Conservation (phyloP, 2,797 vertebrate species). For the Euthynnus affinis region DNA sequence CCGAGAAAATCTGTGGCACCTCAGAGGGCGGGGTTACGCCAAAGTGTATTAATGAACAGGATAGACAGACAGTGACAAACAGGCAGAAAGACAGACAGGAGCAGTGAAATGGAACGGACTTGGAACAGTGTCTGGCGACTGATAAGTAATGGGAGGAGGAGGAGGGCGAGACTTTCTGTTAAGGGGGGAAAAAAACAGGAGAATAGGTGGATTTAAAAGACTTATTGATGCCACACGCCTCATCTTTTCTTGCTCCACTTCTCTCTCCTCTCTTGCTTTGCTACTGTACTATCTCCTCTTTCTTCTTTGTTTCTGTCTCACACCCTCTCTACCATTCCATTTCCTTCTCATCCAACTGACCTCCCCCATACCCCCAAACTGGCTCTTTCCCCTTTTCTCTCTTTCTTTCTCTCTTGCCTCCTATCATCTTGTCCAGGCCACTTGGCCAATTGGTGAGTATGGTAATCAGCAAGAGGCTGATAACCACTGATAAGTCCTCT, state of each 20-base stretch:
- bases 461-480: slow-evolving; percentile 84
- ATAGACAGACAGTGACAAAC: slow-evolving; percentile 60
- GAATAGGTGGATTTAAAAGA: slow-evolving; percentile 45
- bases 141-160: slow-evolving; percentile 64
- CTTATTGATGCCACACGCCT: slow-evolving; percentile 32
- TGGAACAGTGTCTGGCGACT: slow-evolving; percentile 71
- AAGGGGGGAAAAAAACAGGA: slow-evolving; percentile 32
- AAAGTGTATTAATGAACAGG: slow-evolving; percentile 69
- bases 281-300: neutral
- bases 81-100: slow-evolving; percentile 72
- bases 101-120: slow-evolving; percentile 75
- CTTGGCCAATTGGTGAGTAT: slow-evolving; percentile 64
- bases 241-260: slow-evolving; percentile 5
- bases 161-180: slow-evolving; percentile 34
- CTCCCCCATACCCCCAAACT: neutral
- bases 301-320: slow-evolving; percentile 3
- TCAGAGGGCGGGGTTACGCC: slow-evolving; percentile 50
- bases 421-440: slow-evolving; percentile 69
- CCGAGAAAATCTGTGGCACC: slow-evolving; percentile 50
- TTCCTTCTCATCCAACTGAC: neutral
- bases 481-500: slow-evolving; percentile 86
- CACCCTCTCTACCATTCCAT: slow-evolving; percentile 16
- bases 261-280: neutral
- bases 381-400: slow-evolving; percentile 73
- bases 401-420: slow-evolving; percentile 80